Percentiles rank a stretch among this genome's conserved stretches.
Conservation (phyloP, 2,113 vertebrate genomes). For the Pandion haliaetus region DNA sequence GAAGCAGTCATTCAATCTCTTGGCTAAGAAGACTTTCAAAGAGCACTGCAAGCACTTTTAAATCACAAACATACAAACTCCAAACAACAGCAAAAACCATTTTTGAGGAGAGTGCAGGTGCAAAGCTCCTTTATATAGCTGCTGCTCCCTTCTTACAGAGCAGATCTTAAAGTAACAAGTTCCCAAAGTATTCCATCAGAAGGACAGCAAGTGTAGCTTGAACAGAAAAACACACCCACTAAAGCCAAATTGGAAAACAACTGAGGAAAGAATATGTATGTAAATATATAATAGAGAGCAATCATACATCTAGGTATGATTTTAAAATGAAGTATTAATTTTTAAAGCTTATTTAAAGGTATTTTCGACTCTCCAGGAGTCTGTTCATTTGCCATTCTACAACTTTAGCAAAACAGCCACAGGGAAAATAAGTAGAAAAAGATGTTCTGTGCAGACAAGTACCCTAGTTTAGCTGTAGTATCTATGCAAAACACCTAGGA, state of each 20-base stretch:
- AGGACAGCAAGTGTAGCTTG: not conserved
- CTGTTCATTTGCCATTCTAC: not conserved
- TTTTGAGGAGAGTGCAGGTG: not conserved
- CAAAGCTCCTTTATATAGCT: not conserved
- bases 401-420: not conserved
- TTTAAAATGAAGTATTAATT: not conserved
- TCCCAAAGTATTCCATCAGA: not conserved
- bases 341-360: not conserved
- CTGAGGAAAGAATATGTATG: not conserved
- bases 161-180: not conserved
- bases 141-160: not conserved
- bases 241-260: not conserved
- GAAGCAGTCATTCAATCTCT: not conserved
- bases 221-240: not conserved
- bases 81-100: not conserved
- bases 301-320: not conserved
- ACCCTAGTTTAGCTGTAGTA: not conserved
- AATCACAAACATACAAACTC: not conserved
- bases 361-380: not conserved
- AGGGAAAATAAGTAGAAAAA: not conserved
- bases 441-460: not conserved
- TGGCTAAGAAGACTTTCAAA: not conserved
- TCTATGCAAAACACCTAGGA: not conserved
- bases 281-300: not conserved
- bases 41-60: not conserved